Percentiles rank a stretch among this genome's conserved stretches.
These are phyloP conservation scores for Podargus strigoides DNA, from an alignment of 2,797 vertebrate genomes.

Conservation along the genomic window DNA sequence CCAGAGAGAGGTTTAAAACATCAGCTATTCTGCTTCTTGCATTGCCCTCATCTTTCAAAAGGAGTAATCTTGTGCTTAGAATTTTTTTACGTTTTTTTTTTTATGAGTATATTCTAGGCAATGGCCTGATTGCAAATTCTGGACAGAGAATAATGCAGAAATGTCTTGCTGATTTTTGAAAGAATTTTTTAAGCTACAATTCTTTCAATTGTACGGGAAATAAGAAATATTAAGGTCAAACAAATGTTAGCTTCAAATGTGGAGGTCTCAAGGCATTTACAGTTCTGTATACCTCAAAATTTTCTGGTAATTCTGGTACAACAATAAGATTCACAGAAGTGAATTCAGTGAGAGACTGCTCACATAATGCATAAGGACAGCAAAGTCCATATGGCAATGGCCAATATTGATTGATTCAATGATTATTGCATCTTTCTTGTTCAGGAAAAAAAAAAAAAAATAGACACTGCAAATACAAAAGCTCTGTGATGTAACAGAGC, in stretches of 20 bases:
- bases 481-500: background rate
- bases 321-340: background rate
- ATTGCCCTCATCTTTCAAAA: slow-evolving; percentile 24
- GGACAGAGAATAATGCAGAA: background rate
- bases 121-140: background rate
- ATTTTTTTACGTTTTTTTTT: background rate
- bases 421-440: background rate
- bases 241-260: background rate
- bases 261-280: background rate
- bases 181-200: background rate
- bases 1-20: background rate
- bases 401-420: background rate
- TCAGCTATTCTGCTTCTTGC: background rate
- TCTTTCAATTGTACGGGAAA: slow-evolving; percentile 40
- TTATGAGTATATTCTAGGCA: background rate
- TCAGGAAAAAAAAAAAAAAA: background rate
- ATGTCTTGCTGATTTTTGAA: slow-evolving; percentile 32
- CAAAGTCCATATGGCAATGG: background rate
- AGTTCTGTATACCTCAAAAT: background rate
- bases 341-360: background rate
- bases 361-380: background rate
- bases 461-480: background rate
- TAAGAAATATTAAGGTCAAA: slow-evolving; percentile 13
- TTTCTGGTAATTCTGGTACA: background rate
- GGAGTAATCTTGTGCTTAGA: background rate